Evolutionary conservation across 2,888 invertebrate genomes (phyloP).

Genomic region (Amphimallon solstitiale): DNA sequence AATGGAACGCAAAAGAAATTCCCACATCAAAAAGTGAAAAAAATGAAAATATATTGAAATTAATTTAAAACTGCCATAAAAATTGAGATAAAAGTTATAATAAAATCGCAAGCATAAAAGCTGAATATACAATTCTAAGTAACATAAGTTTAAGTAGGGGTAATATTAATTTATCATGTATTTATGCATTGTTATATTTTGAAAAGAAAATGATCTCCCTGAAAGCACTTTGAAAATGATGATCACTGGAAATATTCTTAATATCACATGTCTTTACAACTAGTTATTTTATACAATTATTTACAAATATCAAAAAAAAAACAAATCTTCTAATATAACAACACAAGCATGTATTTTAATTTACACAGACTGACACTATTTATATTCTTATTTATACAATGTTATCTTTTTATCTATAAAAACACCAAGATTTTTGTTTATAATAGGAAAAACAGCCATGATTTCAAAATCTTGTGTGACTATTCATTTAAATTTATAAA

Average conservation of each 20-base stretch:
- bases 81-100: conserved; percentile 25
- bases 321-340: conserved; percentile 17
- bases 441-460: neutral
- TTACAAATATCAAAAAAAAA: conserved; percentile 44
- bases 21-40: conserved; percentile 21
- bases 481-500: too few species aligned
- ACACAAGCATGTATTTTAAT: conserved; percentile 36
- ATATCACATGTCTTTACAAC: conserved; percentile 48
- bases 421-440: neutral
- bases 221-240: conserved; percentile 41
- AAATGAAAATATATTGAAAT: conserved; percentile 24
- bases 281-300: conserved; percentile 47
- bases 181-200: conserved; percentile 4
- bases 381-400: conserved; percentile 31
- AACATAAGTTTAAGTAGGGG: neutral
- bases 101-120: conserved; percentile 32
- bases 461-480: too few species aligned
- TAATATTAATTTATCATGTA: conserved; percentile 4
- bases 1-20: conserved; percentile 44
- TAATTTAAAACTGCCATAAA: conserved; percentile 30
- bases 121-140: conserved; percentile 19
- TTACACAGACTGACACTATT: conserved; percentile 36
- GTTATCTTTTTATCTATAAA: conserved; percentile 6
- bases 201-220: conserved; percentile 33
- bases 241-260: conserved; percentile 48